These are phyloP conservation scores for Lepus americanus DNA, from an alignment of 2,113 vertebrate genomes.

Conservation along the genomic window DNA sequence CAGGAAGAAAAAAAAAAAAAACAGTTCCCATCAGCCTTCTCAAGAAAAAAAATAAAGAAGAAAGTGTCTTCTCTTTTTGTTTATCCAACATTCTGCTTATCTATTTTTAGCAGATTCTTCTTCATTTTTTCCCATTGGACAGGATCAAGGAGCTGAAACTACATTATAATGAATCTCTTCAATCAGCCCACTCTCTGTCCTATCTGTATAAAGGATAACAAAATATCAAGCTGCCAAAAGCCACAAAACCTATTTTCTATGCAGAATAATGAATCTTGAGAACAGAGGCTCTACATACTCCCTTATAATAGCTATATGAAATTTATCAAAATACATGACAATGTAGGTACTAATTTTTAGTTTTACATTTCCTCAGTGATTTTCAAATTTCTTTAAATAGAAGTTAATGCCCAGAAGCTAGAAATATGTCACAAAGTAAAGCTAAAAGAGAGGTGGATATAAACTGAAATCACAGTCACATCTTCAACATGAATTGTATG, in stretches of 20 bases:
- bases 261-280: constrained; percentile 50
- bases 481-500: neutral
- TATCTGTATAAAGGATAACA: constrained; percentile 54
- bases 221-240: constrained; percentile 57
- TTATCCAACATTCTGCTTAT: constrained; percentile 59
- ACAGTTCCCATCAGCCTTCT: neutral
- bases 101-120: constrained; percentile 71
- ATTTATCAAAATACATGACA: neutral
- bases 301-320: neutral
- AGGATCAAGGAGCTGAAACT: constrained; percentile 52
- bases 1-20: constrained; percentile 42
- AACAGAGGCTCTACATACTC: neutral
- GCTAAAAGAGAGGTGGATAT: neutral
- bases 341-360: constrained; percentile 45
- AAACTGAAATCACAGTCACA: neutral
- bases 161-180: constrained; percentile 61
- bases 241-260: constrained; percentile 26
- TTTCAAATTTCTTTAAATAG: constrained; percentile 43
- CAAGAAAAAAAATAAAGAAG: constrained; percentile 43
- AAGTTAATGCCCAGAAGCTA: neutral
- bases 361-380: constrained; percentile 48
- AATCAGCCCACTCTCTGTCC: constrained; percentile 51
- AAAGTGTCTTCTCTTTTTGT: constrained; percentile 57
- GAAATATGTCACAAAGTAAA: neutral
- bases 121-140: constrained; percentile 40